A percentile compares a stretch with the other conserved stretches of the same genome.
Evolutionary conservation across 2,113 vertebrate genomes (phyloP).

Genomic region (Hippocampus zosterae): DNA sequence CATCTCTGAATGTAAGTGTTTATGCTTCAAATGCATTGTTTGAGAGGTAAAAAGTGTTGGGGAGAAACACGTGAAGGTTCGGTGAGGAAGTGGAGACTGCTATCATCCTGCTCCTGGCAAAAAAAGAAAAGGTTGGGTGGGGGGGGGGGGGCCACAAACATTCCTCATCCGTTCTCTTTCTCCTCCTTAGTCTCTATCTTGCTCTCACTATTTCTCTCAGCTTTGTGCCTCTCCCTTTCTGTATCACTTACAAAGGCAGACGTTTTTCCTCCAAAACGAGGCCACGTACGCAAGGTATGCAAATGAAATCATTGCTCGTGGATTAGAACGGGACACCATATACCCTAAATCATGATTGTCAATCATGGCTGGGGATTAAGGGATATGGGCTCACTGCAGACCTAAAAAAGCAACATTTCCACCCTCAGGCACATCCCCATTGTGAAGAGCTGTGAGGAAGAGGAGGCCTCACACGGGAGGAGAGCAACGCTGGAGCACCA

Average conservation of each 20-base stretch:
- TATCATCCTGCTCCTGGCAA: constrained; percentile 64
- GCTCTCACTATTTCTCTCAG: constrained; percentile 52
- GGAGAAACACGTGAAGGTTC: constrained; percentile 45
- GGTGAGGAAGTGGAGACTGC: constrained; percentile 48
- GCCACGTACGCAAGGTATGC: constrained; percentile 93
- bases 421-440: constrained; percentile 78
- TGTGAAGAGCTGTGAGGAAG: constrained; percentile 74
- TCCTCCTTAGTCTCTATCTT: constrained; percentile 60
- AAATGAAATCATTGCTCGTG: constrained; percentile 99
- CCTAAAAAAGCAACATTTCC: constrained; percentile 99
- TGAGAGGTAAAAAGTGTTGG: constrained; percentile 35
- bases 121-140: constrained; percentile 43
- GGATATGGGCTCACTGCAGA: constrained; percentile 97
- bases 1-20: constrained; percentile 34
- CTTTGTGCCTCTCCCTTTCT: constrained; percentile 66
- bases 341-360: constrained; percentile 99
- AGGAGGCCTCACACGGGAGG: constrained; percentile 74
- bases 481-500: constrained; percentile 85
- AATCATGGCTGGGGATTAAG: constrained; percentile 99
- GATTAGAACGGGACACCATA: constrained; percentile 98
- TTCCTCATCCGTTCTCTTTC: constrained; percentile 69
- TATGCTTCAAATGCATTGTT: constrained; percentile 35
- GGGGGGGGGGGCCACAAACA: constrained; percentile 59
- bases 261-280: constrained; percentile 80
- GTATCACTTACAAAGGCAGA: constrained; percentile 79